Evolutionary conservation across 2,888 invertebrate species (phyloP).

Genomic region (Andrena fulva): DNA sequence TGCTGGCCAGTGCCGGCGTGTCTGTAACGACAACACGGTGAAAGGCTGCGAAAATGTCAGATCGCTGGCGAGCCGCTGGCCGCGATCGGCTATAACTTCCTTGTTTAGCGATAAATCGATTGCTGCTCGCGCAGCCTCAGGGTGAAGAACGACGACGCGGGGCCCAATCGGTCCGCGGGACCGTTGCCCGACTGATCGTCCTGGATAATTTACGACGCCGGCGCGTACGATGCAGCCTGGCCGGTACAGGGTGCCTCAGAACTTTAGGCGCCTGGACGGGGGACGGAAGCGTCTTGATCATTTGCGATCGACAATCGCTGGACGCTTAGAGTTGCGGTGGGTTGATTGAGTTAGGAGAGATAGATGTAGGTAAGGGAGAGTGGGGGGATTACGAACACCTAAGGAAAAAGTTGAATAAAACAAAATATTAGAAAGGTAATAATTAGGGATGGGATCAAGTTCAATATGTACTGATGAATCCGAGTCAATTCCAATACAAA

Average conservation of each 20-base stretch:
- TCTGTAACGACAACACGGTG: slow-evolving; percentile 59
- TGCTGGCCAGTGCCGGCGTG: slow-evolving; percentile 22
- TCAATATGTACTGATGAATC: too few species aligned
- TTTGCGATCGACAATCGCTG: background rate
- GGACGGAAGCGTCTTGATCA: background rate
- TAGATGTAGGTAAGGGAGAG: too few species aligned
- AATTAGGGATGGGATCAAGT: too few species aligned
- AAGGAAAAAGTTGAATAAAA: too few species aligned
- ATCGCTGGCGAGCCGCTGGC: slow-evolving; percentile 44
- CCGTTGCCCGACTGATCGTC: background rate
- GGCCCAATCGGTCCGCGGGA: background rate
- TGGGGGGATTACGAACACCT: too few species aligned
- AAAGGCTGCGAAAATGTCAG: slow-evolving; percentile 77
- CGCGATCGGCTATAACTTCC: slow-evolving; percentile 58
- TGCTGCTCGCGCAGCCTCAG: slow-evolving; percentile 12
- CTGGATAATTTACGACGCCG: slow-evolving; percentile 5
- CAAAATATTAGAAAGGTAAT: too few species aligned
- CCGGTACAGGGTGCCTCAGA: background rate
- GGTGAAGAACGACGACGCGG: background rate
- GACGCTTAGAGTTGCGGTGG: too few species aligned
- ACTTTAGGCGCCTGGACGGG: background rate
- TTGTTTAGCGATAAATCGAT: slow-evolving; percentile 63
- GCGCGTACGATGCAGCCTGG: background rate
- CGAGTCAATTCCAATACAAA: too few species aligned
- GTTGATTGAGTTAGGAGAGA: too few species aligned